Evolutionary conservation across 1,140 invertebrate species (phyloP), one percentile per base, ranked within the genome.

Genomic region (Pseudomyrmex pallidus): DNA sequence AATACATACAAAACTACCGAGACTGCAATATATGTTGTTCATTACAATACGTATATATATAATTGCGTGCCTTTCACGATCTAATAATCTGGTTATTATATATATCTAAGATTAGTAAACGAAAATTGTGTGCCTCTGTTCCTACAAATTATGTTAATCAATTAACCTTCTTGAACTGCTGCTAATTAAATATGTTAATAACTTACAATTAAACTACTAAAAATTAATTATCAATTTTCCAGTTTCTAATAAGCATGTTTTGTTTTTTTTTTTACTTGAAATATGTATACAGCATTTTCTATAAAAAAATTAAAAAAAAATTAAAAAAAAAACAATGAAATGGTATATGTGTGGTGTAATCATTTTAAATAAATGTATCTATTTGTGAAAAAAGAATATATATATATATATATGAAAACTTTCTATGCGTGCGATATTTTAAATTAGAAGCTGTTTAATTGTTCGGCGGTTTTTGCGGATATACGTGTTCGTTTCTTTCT

Each of bases 1-100:
- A 52, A 72, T 25, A 25, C 85, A 82, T 74, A 84, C 67, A 64
- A 82, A 87, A 68, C 85, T 87, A 83, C 66, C 68, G 82, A 66
- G 68, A 80, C 67, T 87, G 86, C 85, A 10, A 62, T 64, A 17
- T 46, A 54, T 12, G 25, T 35, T 35, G 35, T 35, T 35, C 35
- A 35, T 7, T 35, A 35, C 35, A 35, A 35, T 35, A 35, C 5
- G 5, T 7, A 7, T 35, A 77, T 67, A 56, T 25, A 25, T 25
- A 25, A 25, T 87, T 86, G 83, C 73, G 85, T 77, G 74, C 57
- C 66, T 86, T 74, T 52, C 82, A 46, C 82, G 82, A 70, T 66
- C 85, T 87, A 87, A 25, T 25, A 25, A 25, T 22, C 67, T 87
- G 80, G 52, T 12, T 52, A n/a, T 3, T 80, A 80, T n/a, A 50